Conservation (phyloP, 2,113 vertebrate genomes). For the Trematocara stigmaticum region DNA sequence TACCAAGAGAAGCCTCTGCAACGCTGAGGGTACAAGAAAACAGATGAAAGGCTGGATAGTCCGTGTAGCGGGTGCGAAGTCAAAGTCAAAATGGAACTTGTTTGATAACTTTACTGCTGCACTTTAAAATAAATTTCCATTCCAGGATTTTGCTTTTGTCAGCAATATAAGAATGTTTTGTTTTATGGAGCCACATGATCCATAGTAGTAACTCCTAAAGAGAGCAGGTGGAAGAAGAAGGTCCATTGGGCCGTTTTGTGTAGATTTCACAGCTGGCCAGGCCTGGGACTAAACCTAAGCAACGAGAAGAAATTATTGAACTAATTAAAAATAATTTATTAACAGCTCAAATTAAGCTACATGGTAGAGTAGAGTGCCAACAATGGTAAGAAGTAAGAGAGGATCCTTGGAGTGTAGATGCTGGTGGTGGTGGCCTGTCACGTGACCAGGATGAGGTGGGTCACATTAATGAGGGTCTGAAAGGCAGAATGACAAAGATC, state of each 20-base stretch:
- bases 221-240: not conserved
- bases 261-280: not conserved
- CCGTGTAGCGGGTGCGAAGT: not conserved
- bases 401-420: not conserved
- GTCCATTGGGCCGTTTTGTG: not conserved
- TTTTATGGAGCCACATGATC: not conserved
- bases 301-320: not conserved
- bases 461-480: not conserved
- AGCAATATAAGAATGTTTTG: not conserved
- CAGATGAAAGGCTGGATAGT: not conserved
- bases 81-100: not conserved
- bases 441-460: not conserved
- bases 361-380: not conserved
- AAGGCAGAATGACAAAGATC: not conserved
- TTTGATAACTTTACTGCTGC: not conserved
- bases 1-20: not conserved
- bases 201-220: not conserved
- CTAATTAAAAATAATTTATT: not conserved
- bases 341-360: not conserved
- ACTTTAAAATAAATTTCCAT: not conserved
- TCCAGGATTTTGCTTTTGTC: not conserved
- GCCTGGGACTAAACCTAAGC: not conserved
- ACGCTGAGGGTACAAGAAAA: not conserved
- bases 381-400: not conserved
- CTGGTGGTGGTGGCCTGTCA: not conserved